Evolutionary conservation across 1,140 invertebrate genomes (phyloP).

Genomic region (Polypedilum pembai): DNA sequence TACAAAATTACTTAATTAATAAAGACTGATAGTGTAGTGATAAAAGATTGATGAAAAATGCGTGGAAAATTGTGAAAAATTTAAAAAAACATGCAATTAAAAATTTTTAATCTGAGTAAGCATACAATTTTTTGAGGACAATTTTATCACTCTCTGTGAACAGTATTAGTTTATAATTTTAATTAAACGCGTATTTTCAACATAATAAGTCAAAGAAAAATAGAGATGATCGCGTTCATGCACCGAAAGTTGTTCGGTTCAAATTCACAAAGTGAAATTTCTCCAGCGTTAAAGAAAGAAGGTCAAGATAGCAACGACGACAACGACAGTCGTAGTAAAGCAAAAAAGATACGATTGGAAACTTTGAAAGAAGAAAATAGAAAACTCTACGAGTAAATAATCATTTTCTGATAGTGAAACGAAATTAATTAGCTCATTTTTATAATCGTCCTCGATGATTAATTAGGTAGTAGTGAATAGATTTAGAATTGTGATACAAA

Average conservation of each 20-base stretch:
- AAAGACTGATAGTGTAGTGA: slow-evolving; percentile 6
- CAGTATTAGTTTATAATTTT: neutral
- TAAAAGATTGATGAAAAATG: neutral
- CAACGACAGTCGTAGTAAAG: too few species aligned
- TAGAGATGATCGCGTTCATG: neutral
- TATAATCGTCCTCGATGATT: neutral
- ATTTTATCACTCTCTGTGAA: too few species aligned
- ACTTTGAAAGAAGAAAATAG: neutral
- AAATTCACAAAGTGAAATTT: slow-evolving; percentile 6
- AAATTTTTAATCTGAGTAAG: neutral
- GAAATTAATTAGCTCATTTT: neutral
- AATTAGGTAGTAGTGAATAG: neutral
- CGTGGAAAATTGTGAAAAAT: neutral
- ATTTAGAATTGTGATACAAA: neutral
- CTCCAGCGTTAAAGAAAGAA: neutral
- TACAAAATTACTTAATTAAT: neutral
- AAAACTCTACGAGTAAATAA: neutral
- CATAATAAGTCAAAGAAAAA: neutral
- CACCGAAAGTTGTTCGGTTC: neutral
- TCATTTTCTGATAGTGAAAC: neutral
- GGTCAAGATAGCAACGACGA: neutral
- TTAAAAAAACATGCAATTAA: neutral
- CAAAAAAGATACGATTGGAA: neutral
- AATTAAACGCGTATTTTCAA: neutral
- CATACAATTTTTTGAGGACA: neutral